A percentile compares a stretch with the other conserved stretches of the same genome.
These are phyloP conservation scores for Junonia oenone DNA, from an alignment of 2,888 invertebrate genomes.

Conservation along the genomic window DNA sequence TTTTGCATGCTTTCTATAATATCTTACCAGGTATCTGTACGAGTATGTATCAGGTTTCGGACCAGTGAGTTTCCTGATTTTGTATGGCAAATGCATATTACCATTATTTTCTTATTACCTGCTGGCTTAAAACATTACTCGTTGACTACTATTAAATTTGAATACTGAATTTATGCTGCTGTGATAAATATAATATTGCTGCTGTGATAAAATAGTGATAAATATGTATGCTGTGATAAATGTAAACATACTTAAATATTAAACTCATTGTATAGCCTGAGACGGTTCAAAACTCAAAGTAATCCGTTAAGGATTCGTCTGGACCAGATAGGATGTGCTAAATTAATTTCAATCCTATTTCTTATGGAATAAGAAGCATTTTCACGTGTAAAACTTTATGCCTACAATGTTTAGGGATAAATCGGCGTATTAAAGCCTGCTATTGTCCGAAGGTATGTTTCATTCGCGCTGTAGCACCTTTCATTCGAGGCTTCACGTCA, in stretches of 20 bases:
- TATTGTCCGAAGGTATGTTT: slow-evolving; percentile 65
- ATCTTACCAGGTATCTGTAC: no score
- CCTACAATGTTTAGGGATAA: slow-evolving; percentile 45
- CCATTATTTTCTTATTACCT: no score
- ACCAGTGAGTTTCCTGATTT: no score
- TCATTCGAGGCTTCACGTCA: slow-evolving; percentile 31
- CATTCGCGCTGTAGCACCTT: slow-evolving; percentile 63
- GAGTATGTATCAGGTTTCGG: no score
- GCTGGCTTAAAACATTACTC: no score
- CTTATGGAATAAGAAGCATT: slow-evolving; percentile 21
- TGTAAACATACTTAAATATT: not conserved
- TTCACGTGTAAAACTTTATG: slow-evolving; percentile 30
- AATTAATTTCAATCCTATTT: slow-evolving; percentile 17
- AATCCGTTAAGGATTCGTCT: slow-evolving; percentile 12
- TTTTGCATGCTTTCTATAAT: no score
- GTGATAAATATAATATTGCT: no score
- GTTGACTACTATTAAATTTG: no score
- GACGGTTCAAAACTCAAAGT: not conserved
- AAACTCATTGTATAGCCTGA: not conserved
- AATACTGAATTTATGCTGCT: no score
- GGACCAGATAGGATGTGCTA: not conserved
- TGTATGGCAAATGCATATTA: no score
- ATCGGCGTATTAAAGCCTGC: slow-evolving; percentile 61
- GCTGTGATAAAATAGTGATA: no score
- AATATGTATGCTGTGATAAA: no score